Conservation (phyloP, 53 echinoderm and acorn worm genomes). For the Paracentrotus lividus region DNA sequence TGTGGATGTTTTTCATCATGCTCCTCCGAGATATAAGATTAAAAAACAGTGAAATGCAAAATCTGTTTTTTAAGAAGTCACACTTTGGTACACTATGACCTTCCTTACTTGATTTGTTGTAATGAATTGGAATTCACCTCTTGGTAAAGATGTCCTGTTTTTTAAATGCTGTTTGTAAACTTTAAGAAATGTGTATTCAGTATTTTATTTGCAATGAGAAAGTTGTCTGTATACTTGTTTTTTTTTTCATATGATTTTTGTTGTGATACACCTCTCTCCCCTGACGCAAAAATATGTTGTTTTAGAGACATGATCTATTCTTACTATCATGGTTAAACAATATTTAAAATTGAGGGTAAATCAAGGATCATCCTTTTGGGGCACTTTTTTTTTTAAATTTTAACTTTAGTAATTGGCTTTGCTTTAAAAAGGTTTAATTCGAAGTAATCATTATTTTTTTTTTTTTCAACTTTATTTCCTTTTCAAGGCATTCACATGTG, state of each 20-base stretch:
- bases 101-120: too few relatives aligned
- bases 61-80: too few relatives aligned
- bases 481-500: conserved; percentile 18
- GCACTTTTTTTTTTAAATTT: neutral
- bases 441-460: too few relatives aligned
- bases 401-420: neutral
- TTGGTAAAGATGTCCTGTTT: neutral
- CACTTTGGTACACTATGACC: too few relatives aligned
- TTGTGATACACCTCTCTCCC: conserved; percentile 62
- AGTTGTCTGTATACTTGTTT: neutral
- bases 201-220: conserved; percentile 27
- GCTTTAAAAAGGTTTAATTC: neutral
- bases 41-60: too few relatives aligned
- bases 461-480: neutral
- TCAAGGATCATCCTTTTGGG: neutral
- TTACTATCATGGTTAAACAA: neutral
- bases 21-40: too few relatives aligned
- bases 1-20: too few relatives aligned
- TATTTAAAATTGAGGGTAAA: neutral
- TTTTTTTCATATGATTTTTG: conserved; percentile 7
- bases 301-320: neutral
- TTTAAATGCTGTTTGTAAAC: neutral
- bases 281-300: conserved; percentile 44
- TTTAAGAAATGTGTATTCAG: conserved; percentile 9
- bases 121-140: neutral